Evolutionary conservation across 2,888 invertebrate species (phyloP).

Genomic region (Acrocyrtus sp.): DNA sequence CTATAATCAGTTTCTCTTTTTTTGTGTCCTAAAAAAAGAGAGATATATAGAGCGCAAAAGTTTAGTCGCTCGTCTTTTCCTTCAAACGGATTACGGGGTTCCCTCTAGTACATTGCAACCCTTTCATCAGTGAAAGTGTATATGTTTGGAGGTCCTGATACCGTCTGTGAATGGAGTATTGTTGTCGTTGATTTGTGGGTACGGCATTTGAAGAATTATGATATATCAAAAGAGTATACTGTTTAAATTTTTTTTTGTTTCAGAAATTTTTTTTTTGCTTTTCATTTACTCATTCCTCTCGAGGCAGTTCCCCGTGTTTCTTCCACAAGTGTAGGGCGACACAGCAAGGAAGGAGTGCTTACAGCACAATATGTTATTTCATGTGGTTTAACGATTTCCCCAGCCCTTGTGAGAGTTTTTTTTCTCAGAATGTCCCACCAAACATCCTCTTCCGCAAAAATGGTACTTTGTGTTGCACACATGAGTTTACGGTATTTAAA

Average conservation of each 20-base stretch:
- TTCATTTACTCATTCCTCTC: conserved; percentile 43
- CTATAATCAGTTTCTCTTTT: conserved; percentile 18
- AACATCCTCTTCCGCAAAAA: too few species aligned
- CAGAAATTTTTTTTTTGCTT: conserved; percentile 7
- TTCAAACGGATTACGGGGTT: conserved; percentile 36
- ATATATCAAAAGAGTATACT: conserved; percentile 15
- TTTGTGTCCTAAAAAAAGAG: conserved; percentile 21
- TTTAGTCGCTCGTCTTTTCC: conserved; percentile 17
- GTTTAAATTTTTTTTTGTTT: conserved; percentile 16
- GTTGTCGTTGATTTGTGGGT: conserved; percentile 49
- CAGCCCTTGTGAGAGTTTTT: too few species aligned
- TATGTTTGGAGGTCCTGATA: too few species aligned
- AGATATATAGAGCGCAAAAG: conserved; percentile 17
- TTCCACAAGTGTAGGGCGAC: too few species aligned
- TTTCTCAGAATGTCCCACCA: too few species aligned
- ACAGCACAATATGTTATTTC: too few species aligned
- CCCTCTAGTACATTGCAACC: conserved; percentile 25
- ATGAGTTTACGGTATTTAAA: too few species aligned
- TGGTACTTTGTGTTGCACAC: too few species aligned
- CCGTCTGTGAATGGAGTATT: conserved; percentile 10
- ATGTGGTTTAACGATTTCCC: too few species aligned
- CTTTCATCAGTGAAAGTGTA: too few species aligned
- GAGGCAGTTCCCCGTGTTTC: conserved; percentile 18
- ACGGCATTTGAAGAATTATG: conserved; percentile 43
- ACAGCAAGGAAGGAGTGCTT: too few species aligned